A percentile compares a stretch with the other conserved stretches of the same genome.
Evolutionary conservation across 2,888 invertebrate species (phyloP).

Genomic region (Clostera curtula): DNA sequence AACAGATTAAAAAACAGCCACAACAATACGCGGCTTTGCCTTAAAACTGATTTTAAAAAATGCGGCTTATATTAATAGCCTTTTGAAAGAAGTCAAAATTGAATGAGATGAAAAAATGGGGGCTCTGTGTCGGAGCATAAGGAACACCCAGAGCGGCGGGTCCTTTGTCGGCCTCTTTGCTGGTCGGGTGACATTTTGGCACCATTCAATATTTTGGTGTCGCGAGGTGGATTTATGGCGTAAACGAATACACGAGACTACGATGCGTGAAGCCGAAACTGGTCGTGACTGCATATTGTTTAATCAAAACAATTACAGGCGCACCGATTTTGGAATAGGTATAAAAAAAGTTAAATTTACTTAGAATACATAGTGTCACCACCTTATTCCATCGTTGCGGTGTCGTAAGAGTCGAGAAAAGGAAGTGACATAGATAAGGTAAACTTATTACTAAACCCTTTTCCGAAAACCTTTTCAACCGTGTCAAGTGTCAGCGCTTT

Average conservation of each 20-base stretch:
- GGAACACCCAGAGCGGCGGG: constrained; percentile 71
- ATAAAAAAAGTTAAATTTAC: too few relatives aligned
- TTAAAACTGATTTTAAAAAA: constrained; percentile 69
- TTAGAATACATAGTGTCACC: too few relatives aligned
- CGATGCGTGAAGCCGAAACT: constrained; percentile 17
- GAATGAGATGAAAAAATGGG: constrained; percentile 72
- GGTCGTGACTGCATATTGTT: constrained; percentile 8
- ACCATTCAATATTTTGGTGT: constrained; percentile 73
- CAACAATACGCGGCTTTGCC: constrained; percentile 65
- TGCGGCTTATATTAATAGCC: constrained; percentile 73
- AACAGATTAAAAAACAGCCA: constrained; percentile 68
- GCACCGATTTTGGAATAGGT: too few relatives aligned
- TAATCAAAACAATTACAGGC: too few relatives aligned
- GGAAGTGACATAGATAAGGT: too few relatives aligned
- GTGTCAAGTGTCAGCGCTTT: too few relatives aligned
- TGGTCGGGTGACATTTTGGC: constrained; percentile 71
- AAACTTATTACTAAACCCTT: constrained; percentile 20
- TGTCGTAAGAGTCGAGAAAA: too few relatives aligned
- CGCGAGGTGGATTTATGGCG: constrained; percentile 69
- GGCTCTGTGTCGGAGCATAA: constrained; percentile 59
- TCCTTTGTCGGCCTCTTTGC: constrained; percentile 68
- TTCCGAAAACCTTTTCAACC: too few relatives aligned
- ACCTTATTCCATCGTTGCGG: too few relatives aligned
- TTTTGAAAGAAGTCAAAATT: constrained; percentile 75
- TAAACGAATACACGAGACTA: constrained; percentile 51